Evolutionary conservation across 1,140 invertebrate species (phyloP).

Genomic region (Trichogramma pretiosum): DNA sequence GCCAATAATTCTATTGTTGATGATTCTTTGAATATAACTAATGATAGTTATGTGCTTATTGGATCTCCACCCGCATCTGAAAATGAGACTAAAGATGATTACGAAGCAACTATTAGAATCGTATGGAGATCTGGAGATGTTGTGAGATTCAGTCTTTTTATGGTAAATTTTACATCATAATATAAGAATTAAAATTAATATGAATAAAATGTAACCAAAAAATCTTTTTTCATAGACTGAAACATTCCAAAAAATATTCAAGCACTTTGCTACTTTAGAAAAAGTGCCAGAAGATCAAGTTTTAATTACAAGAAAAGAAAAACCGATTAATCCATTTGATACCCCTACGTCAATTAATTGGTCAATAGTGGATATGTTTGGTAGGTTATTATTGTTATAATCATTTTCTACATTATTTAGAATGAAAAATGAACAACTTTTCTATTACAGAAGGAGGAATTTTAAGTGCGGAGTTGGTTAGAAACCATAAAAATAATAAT

Average conservation of each 20-base stretch:
- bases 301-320: conserved; percentile 30
- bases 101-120: conserved; percentile 27
- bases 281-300: conserved; percentile 31
- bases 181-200: background rate
- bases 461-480: conserved; percentile 18
- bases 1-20: background rate
- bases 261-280: conserved; percentile 35
- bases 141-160: conserved; percentile 22
- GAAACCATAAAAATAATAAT: conserved; percentile 3
- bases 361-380: conserved; percentile 37
- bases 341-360: conserved; percentile 33
- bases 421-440: conserved; percentile 1
- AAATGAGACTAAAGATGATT: conserved; percentile 22
- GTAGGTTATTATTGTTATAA: conserved; percentile 19
- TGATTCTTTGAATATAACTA: conserved; percentile 11
- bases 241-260: conserved; percentile 30
- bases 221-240: conserved; percentile 26
- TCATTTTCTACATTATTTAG: conserved; percentile 1
- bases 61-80: conserved; percentile 1
- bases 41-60: conserved; percentile 11
- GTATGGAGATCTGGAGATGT: conserved; percentile 27
- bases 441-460: conserved; percentile 33
- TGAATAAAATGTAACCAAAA: too few species aligned
- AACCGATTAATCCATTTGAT: conserved; percentile 27
- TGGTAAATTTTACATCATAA: background rate